Base-by-base conservation (phyloP, 2,888 invertebrate species). In the Drosophila paracracens region DNA sequence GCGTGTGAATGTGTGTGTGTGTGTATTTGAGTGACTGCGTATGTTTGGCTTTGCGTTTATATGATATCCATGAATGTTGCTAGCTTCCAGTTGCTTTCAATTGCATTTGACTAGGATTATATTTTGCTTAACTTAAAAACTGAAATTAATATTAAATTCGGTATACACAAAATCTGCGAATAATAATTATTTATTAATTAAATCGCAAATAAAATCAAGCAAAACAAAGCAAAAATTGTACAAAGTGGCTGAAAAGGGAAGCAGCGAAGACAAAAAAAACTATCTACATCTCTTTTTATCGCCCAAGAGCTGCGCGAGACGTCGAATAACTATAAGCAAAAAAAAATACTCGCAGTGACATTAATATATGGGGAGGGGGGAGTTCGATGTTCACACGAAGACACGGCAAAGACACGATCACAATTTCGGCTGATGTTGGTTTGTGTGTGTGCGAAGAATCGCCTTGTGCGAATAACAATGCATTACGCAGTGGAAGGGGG, bases 1-100 rank as follows among this genome's bases (percentile, higher is more conserved):
- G 46, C 2, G 36, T 56, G 16, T n/a, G n/a, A 16, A 5, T 40
- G 50, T 48, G 53, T 31, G 35, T 40, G 50, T 54, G 53, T 31
- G 21, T 36, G 43, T 29, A 27, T 54, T 31, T 25, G 33, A 11
- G 3, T 31, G 25, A 29, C 46, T 46, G 46, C 25, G 46, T 16
- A 46, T 43, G 11, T 21, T 43, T 57, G 29, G 25, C 16, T 46
- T 40, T n/a, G 33, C 40, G 33, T 50, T 16, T 36, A 27, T 40
- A 2, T 27, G 35, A 29, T 16, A 35, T n/a, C n/a, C n/a, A 33
- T 35, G 33, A 18, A 53, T 27, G 27, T 29, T 27, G 13, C 27
- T 18, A 13, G 31, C 53, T 29, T 13, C 18, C n/a, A 29, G n/a
- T 3, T 21, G 21, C 29, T 29, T 5, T 43, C 21, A 16, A 31